Percentiles rank a stretch among this genome's conserved stretches.
Evolutionary conservation across 2,113 vertebrate species (phyloP).

Genomic region (Camelus dromedarius): DNA sequence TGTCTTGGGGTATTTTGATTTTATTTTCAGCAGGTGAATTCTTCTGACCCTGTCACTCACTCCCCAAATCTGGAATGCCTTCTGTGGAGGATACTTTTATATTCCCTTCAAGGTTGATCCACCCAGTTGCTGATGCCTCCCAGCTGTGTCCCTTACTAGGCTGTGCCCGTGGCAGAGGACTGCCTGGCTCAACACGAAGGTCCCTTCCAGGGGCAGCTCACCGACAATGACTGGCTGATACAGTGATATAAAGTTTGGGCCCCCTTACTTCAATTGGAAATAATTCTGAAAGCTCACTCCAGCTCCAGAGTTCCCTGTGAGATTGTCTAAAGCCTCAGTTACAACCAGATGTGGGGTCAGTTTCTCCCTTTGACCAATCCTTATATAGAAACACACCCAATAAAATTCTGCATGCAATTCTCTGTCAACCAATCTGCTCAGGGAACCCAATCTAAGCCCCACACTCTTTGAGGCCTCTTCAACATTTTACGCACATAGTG

Average conservation of each 20-base stretch:
- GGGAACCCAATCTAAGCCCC: neutral
- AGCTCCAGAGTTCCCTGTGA: neutral
- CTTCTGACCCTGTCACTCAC: neutral
- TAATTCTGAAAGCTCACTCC: neutral
- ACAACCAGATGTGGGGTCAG: neutral
- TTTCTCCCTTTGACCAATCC: neutral
- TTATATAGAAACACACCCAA: neutral
- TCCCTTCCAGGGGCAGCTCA: neutral
- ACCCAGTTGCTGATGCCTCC: neutral
- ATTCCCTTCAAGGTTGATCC: neutral
- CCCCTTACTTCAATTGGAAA: neutral
- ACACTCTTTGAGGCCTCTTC: neutral
- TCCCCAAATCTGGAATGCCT: neutral
- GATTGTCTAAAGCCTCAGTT: neutral
- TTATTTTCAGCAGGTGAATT: neutral
- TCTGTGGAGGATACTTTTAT: neutral
- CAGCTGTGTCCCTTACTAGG: neutral
- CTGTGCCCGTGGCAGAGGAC: constrained; percentile 30
- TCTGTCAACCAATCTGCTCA: neutral
- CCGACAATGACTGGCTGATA: neutral
- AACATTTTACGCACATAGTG: neutral
- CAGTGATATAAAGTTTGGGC: neutral
- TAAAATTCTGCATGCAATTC: neutral
- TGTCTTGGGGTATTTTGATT: neutral
- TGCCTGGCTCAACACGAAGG: neutral